Base-by-base conservation (phyloP, 2,888 invertebrate genomes). In the Crioceris asparagi region DNA sequence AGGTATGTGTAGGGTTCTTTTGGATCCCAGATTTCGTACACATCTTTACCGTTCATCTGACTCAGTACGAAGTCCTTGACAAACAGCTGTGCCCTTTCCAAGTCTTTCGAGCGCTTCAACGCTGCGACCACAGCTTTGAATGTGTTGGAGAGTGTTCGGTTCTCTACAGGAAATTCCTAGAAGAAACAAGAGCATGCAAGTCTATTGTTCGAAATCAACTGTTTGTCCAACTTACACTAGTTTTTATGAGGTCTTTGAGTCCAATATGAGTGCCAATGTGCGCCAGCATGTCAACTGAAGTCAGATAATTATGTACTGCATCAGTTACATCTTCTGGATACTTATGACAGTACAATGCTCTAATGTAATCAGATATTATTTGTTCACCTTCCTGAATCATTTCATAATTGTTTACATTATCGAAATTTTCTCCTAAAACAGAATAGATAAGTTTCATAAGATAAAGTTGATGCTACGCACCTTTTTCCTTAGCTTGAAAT, bases 1-100 rank as follows among this genome's bases (percentile, higher is more conserved):
- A 97, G 69, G 55, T 84, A 68, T 31, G 73, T 66, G 61, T 85
- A 73, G 0, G 96, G 91, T 42, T 91, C 70, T 31, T 75, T 69
- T n/a, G 90, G 79, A 12, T 71, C 67, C 84, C 90, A 93, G 41
- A 87, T 70, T 41, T 91, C 88, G 50, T 78, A 79, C 3, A 97
- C 62, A 59, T 94, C 88, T 61, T 83, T 76, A 11, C 84, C 90
- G 59, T 82, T 78, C 27, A 98, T 64, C 54, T 83, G 83, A 2
- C 85, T 78, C 38, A 97, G 74, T 36, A 96, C 74, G 55, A 87
- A 83, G 59, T 97, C 96, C 36, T 84, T 69, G 1, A 96, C 75
- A 66, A 98, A 91, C 39, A 70, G 64, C 38, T 79, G 75, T 0
- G 86, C 76, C 36, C 72, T 71, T 34, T 77, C 71, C 27, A 69